Conservation (phyloP, 2,113 vertebrate species). For the Phylloscopus trochiloides region DNA sequence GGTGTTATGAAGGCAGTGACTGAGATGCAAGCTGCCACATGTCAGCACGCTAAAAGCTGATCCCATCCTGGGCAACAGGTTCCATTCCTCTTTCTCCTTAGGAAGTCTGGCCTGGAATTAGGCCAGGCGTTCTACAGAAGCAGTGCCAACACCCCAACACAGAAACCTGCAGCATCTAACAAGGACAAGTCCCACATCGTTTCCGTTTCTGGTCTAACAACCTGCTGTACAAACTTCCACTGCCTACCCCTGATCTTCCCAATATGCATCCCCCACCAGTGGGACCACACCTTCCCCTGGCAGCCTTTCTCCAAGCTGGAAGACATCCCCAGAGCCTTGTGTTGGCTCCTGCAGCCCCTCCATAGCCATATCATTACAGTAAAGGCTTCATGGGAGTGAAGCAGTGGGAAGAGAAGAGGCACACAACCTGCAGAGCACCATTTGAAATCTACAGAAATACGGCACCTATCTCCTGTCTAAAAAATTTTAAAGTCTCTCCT, state of each 20-base stretch:
- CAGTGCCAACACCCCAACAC: background rate
- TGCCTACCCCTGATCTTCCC: background rate
- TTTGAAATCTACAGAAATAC: background rate
- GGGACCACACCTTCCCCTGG: background rate
- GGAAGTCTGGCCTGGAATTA: background rate
- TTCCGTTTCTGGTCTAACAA: background rate
- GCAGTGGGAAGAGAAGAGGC: background rate
- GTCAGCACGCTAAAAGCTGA: background rate
- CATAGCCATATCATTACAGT: background rate
- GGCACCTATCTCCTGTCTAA: background rate
- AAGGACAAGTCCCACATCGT: rapidly evolving
- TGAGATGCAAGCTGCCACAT: background rate
- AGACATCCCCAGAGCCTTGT: background rate
- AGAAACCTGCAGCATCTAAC: background rate
- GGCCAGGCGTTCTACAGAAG: background rate
- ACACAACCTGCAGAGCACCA: background rate
- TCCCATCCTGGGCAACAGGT: background rate
- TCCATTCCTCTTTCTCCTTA: background rate
- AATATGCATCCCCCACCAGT: background rate
- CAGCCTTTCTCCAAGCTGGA: background rate
- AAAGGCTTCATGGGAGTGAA: background rate
- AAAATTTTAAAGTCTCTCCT: background rate
- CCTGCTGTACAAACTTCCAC: background rate
- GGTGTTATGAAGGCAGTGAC: conserved; percentile 10
- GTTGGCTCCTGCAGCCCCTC: background rate